Evolutionary conservation across 2,113 vertebrate genomes (phyloP), one percentile per base, ranked within the genome.

Genomic region (Labrus mixtus): DNA sequence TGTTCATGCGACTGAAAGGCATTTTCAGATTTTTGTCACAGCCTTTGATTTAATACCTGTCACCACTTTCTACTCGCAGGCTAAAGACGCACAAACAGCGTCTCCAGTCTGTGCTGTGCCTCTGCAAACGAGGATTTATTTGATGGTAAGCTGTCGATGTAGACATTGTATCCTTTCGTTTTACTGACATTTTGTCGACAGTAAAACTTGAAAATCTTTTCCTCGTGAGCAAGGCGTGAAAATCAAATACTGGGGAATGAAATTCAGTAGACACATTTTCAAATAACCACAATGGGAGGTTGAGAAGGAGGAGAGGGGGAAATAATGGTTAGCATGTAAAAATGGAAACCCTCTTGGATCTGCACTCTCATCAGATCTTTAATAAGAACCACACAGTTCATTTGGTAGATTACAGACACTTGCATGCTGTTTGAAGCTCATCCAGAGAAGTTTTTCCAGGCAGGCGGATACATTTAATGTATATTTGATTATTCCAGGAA

Each of bases 401-500:
- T 73, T 73, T 65, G 62, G n/a, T 46, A 76, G 73, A 90, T 88
- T 78, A 86, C 61, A 88, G 25, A 73, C 76, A 37, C 58, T 73
- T 25, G 56, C 17, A 87, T 87, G 85, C 84, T 57, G 76, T 90
- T 85, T 90, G 86, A 91, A 74, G 82, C 69, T 83, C 64, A 79
- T 78, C 79, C 82, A 66, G 53, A 73, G 60, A 79, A 66, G 7
- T 25, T 78, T 79, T 71, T 60, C 53, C 33, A 63, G 54, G 74
- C 70, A 69, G 36, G 70, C 20, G 39, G 69, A 80, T 70, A 73
- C 36, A 76, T 82, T 72, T 23, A 61, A 93, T 89, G 68, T 82
- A 83, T 90, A 83, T 93, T 85, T 90, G 63, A 91, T 90, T 64
- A 86, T 83, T 77, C 46, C 15, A 2, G 81, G 65, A 79, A 85